phyloP scores from a whole-genome alignment of 2,113 vertebrate genomes.

The Centrocercus urophasianus region DNA sequence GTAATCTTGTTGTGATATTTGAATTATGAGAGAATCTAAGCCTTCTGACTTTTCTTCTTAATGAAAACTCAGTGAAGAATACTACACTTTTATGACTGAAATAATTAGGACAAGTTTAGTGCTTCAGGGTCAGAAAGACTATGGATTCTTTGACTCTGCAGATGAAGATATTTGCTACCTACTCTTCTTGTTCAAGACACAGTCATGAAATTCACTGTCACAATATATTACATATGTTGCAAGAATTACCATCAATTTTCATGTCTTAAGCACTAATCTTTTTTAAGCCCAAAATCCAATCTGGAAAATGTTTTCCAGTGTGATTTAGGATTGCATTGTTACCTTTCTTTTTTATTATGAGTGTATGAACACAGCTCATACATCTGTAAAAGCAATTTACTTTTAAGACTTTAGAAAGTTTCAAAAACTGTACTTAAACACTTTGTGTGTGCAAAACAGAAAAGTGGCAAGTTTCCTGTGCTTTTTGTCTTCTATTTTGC shows the following conservation, averaged over 20 bases:
- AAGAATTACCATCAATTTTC: background rate
- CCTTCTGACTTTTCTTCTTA: background rate
- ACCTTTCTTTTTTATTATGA: background rate
- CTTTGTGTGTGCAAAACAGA: background rate
- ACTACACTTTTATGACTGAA: background rate
- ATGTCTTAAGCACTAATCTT: background rate
- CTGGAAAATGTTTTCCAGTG: background rate
- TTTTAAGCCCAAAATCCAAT: background rate
- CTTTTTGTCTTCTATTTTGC: background rate
- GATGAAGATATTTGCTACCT: background rate
- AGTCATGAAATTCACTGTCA: background rate
- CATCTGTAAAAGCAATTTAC: background rate
- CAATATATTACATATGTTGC: background rate
- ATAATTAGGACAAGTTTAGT: background rate
- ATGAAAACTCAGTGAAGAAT: background rate
- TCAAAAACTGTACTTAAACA: background rate
- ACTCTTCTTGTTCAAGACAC: background rate
- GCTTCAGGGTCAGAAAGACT: background rate
- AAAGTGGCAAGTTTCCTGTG: background rate
- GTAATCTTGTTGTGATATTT: background rate
- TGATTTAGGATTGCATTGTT: background rate
- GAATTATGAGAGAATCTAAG: background rate
- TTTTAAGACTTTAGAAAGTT: background rate
- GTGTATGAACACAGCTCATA: rapidly evolving
- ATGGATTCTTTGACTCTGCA: background rate